These are phyloP conservation scores for Halcyon smyrnensis DNA, from an alignment of 2,797 vertebrate genomes.

Conservation along the genomic window DNA sequence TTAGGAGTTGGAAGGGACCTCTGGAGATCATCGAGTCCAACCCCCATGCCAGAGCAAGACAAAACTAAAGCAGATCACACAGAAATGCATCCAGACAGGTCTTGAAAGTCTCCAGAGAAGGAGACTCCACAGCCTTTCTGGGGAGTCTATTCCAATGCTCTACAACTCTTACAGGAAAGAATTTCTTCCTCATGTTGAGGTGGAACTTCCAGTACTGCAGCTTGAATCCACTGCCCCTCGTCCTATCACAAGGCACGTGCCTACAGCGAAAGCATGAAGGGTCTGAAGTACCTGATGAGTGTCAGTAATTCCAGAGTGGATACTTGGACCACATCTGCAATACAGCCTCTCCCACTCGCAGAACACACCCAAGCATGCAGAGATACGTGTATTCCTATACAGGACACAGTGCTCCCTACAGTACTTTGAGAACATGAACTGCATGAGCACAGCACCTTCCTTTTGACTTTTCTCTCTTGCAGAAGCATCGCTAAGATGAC, in stretches of 20 bases:
- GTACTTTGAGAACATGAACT: not conserved
- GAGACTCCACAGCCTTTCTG: too few relatives aligned
- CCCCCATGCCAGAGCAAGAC: too few relatives aligned
- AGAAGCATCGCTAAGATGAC: not conserved
- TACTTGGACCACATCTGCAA: not conserved
- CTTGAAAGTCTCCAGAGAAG: too few relatives aligned
- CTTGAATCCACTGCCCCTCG: too few relatives aligned
- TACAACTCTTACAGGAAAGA: too few relatives aligned
- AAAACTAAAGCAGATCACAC: too few relatives aligned
- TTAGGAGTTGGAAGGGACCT: too few relatives aligned
- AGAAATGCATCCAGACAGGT: too few relatives aligned
- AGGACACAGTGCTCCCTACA: fast-evolving
- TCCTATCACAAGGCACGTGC: not conserved
- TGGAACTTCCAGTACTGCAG: too few relatives aligned
- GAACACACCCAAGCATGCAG: not conserved
- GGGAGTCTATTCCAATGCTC: too few relatives aligned
- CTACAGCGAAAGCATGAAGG: not conserved
- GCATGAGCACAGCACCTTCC: not conserved
- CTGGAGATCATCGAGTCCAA: too few relatives aligned
- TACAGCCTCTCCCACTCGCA: not conserved
- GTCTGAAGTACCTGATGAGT: not conserved
- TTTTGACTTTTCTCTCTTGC: not conserved
- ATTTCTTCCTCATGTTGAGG: too few relatives aligned
- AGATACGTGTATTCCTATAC: not conserved
- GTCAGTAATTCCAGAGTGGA: constrained; percentile 1